Percentiles rank a stretch among this genome's conserved stretches.
Conservation (phyloP, 2,113 vertebrate genomes). For the Platycercus adscitus region DNA sequence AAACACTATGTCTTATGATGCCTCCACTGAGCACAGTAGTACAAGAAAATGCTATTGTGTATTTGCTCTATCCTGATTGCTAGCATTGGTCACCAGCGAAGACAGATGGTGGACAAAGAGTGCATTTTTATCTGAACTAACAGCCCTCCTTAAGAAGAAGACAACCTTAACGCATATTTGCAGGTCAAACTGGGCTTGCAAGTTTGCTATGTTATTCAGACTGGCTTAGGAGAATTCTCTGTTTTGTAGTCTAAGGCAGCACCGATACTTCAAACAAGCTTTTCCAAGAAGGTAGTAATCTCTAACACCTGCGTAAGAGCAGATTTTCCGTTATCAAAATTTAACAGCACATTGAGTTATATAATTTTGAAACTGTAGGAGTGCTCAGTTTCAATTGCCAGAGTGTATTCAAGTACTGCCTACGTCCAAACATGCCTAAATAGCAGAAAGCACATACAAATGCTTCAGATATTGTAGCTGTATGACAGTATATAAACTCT, state of each 20-base stretch:
- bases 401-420: neutral
- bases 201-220: neutral
- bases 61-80: neutral
- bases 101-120: neutral
- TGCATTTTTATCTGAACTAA: neutral
- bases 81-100: neutral
- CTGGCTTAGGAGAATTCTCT: neutral
- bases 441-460: neutral
- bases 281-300: neutral
- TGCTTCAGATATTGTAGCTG: neutral
- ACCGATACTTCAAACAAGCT: neutral
- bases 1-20: neutral
- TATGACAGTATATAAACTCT: neutral
- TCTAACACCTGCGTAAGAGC: neutral
- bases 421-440: neutral
- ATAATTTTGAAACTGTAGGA: neutral
- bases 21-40: neutral
- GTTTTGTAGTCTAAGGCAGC: neutral
- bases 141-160: neutral
- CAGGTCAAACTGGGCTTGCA: neutral
- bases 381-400: neutral
- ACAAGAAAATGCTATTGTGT: neutral
- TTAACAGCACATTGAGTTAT: neutral
- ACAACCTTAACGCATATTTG: neutral
- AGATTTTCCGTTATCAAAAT: neutral